Conservation (phyloP, 2,888 invertebrate species). For the Latrodectus elegans region DNA sequence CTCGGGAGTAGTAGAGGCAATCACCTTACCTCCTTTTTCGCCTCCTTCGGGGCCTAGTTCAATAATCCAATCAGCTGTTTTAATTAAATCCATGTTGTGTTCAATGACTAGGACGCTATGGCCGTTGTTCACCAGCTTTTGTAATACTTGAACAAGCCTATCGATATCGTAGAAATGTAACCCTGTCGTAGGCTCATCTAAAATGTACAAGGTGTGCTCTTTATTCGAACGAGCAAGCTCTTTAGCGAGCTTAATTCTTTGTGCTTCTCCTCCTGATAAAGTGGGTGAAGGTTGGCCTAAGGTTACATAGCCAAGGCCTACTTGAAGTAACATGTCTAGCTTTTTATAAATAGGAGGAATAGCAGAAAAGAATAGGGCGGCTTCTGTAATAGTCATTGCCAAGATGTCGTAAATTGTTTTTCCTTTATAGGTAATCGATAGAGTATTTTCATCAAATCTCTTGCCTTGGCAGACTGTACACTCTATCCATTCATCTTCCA, state of each 20-base stretch:
- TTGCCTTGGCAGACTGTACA: neutral
- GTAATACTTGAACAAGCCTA: conserved; percentile 26
- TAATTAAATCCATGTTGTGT: conserved; percentile 57
- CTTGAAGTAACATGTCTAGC: neutral
- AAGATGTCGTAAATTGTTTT: neutral
- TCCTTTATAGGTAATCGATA: conserved; percentile 2
- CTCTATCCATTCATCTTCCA: neutral
- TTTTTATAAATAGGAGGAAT: neutral
- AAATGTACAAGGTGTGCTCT: conserved; percentile 63
- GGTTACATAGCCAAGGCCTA: neutral
- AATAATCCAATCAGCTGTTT: conserved; percentile 50
- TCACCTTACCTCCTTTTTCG: conserved; percentile 15
- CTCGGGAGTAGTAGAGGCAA: conserved; percentile 22
- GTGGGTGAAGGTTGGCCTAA: neutral
- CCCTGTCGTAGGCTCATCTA: conserved; percentile 71
- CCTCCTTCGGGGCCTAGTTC: conserved; percentile 65
- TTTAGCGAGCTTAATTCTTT: neutral
- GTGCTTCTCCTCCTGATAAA: conserved; percentile 14
- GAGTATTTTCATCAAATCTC: neutral
- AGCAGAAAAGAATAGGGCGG: neutral
- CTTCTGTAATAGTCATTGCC: neutral
- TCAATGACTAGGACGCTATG: conserved; percentile 60
- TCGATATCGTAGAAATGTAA: conserved; percentile 68
- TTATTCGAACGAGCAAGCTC: neutral
- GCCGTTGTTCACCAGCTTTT: conserved; percentile 28